These are phyloP conservation scores for Rotaria magnacalcarata DNA, from an alignment of 2,888 invertebrate species.

Conservation along the genomic window DNA sequence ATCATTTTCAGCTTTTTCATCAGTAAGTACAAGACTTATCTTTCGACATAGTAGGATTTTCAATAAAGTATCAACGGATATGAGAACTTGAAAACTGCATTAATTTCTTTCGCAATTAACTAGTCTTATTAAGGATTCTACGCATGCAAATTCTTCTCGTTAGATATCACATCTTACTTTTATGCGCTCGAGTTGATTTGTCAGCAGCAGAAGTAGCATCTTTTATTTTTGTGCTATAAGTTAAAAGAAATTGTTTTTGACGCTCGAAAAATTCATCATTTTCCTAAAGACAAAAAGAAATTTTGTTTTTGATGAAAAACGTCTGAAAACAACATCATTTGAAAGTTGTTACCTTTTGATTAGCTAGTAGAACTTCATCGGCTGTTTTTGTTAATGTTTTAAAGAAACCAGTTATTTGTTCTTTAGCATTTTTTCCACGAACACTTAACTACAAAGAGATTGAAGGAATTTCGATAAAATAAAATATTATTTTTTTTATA, in stretches of 20 bases:
- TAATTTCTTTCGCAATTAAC: too few species aligned
- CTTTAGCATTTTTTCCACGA: conserved; percentile 75
- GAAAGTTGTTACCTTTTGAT: conserved; percentile 67
- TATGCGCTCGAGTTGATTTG: conserved; percentile 85
- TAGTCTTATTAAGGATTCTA: too few species aligned
- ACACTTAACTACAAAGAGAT: conserved; percentile 62
- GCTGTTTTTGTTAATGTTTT: conserved; percentile 75
- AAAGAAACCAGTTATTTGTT: conserved; percentile 78
- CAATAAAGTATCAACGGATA: too few species aligned
- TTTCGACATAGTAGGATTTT: too few species aligned
- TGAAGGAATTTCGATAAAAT: too few species aligned
- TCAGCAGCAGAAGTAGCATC: conserved; percentile 85
- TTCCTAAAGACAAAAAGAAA: conserved; percentile 63
- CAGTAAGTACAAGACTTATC: too few species aligned
- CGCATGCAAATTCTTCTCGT: too few species aligned
- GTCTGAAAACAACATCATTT: too few species aligned
- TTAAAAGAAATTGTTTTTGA: conserved; percentile 86
- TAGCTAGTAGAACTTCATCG: conserved; percentile 90
- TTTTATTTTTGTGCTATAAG: conserved; percentile 87
- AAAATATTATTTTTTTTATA: background rate
- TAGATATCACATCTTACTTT: conserved; percentile 63
- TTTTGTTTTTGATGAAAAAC: too few species aligned
- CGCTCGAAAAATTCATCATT: conserved; percentile 97
- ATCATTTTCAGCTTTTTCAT: too few species aligned
- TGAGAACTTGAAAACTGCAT: too few species aligned